Evolutionary conservation across 2,113 vertebrate genomes (phyloP).

Genomic region (Eupsittula cactorum): DNA sequence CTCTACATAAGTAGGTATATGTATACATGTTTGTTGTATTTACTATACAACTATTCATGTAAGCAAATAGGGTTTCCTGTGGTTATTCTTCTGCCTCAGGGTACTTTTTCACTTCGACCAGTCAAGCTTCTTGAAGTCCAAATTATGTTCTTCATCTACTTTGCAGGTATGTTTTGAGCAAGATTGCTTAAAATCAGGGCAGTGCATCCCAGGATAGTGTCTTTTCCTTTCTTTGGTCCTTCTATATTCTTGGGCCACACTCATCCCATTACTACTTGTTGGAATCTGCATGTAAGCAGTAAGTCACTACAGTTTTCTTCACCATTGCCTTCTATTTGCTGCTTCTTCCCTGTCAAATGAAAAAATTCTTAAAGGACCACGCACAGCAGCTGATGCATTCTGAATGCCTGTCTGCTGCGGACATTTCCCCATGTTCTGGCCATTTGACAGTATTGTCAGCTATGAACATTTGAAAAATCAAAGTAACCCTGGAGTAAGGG

Average conservation of each 20-base stretch:
- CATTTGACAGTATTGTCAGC: neutral
- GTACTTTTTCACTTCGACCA: neutral
- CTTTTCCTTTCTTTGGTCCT: neutral
- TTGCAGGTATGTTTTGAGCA: neutral
- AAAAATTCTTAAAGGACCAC: neutral
- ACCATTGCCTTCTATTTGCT: neutral
- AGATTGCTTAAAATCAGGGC: neutral
- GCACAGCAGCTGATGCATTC: neutral
- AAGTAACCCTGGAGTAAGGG: neutral
- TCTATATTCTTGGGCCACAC: neutral
- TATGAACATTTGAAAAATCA: neutral
- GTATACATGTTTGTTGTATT: neutral
- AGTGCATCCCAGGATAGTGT: neutral
- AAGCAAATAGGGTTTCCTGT: neutral
- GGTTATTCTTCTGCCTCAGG: neutral
- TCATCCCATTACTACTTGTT: neutral
- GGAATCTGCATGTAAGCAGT: neutral
- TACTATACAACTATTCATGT: neutral
- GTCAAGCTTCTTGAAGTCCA: neutral
- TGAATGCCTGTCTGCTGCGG: neutral
- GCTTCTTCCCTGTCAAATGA: neutral
- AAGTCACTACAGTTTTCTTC: neutral
- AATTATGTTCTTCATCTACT: neutral
- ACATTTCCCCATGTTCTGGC: neutral
- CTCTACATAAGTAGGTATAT: neutral